Conservation (phyloP, 2,888 invertebrate species). For the Steinernema carpocapsae region DNA sequence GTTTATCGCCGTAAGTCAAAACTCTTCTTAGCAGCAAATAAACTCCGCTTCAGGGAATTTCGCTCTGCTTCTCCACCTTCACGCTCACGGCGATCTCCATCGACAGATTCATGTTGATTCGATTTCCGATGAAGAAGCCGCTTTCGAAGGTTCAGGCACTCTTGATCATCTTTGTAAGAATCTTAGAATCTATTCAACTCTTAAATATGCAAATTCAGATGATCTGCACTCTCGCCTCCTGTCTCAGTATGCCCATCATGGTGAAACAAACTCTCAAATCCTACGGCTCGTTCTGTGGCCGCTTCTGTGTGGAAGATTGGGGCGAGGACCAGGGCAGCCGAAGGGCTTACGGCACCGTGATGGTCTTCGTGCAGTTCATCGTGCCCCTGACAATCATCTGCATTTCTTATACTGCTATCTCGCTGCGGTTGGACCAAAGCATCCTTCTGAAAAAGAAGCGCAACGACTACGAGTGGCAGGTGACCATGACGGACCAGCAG, state of each 20-base stretch:
- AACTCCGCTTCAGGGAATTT: constrained; percentile 39
- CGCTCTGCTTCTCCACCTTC: constrained; percentile 63
- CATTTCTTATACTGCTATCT: constrained; percentile 66
- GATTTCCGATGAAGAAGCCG: constrained; percentile 66
- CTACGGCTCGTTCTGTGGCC: constrained; percentile 61
- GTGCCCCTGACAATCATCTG: constrained; percentile 65
- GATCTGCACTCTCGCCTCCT: constrained; percentile 56
- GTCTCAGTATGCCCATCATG: constrained; percentile 58
- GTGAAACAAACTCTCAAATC: constrained; percentile 59
- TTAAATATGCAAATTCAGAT: constrained; percentile 44
- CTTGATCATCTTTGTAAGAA: constrained; percentile 56
- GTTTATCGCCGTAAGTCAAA: constrained; percentile 57
- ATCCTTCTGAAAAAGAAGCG: constrained; percentile 63
- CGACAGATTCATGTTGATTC: constrained; percentile 62
- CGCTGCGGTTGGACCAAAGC: constrained; percentile 62
- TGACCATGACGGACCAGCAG: constrained; percentile 59
- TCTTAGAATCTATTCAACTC: too few relatives aligned
- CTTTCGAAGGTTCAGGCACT: constrained; percentile 60
- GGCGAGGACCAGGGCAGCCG: constrained; percentile 51
- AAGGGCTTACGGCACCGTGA: constrained; percentile 60
- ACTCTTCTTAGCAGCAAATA: background rate
- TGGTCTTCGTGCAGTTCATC: constrained; percentile 63
- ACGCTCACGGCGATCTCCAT: constrained; percentile 65
- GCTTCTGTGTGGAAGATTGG: constrained; percentile 60
- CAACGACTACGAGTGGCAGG: constrained; percentile 59